These are phyloP conservation scores for Coreoperca whiteheadi DNA, from an alignment of 2,113 vertebrate genomes.

Conservation along the genomic window DNA sequence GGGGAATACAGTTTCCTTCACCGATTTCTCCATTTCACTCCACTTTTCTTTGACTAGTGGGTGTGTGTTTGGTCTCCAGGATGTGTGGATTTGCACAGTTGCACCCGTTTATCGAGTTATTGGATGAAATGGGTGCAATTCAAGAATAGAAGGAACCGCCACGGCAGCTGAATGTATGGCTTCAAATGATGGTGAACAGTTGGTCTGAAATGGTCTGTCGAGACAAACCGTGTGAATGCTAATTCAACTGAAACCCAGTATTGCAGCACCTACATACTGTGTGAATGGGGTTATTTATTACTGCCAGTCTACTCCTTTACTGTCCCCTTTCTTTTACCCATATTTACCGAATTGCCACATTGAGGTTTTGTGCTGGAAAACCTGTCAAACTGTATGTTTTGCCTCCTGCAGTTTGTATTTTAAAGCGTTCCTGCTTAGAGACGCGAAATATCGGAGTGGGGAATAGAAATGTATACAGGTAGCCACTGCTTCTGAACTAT, in stretches of 20 bases:
- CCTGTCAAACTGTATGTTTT: not conserved
- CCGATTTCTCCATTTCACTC: not conserved
- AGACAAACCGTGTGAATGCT: not conserved
- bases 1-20: not conserved
- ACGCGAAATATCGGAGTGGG: not conserved
- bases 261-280: not conserved
- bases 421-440: not conserved
- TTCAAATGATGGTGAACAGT: not conserved
- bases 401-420: not conserved
- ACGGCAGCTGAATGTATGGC: not conserved
- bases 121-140: constrained; percentile 23
- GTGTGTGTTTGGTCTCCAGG: constrained; percentile 1
- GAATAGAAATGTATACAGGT: not conserved
- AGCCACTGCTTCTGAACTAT: too few relatives aligned
- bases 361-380: not conserved
- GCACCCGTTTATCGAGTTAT: constrained; percentile 24
- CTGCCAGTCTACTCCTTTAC: not conserved
- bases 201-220: not conserved
- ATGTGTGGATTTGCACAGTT: not conserved
- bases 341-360: not conserved
- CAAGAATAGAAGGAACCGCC: constrained; percentile 8
- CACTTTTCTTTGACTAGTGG: not conserved
- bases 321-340: not conserved
- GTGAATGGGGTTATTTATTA: not conserved
- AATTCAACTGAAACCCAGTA: not conserved